These are phyloP conservation scores for Sander vitreus DNA, from an alignment of 2,113 vertebrate species.

Conservation along the genomic window DNA sequence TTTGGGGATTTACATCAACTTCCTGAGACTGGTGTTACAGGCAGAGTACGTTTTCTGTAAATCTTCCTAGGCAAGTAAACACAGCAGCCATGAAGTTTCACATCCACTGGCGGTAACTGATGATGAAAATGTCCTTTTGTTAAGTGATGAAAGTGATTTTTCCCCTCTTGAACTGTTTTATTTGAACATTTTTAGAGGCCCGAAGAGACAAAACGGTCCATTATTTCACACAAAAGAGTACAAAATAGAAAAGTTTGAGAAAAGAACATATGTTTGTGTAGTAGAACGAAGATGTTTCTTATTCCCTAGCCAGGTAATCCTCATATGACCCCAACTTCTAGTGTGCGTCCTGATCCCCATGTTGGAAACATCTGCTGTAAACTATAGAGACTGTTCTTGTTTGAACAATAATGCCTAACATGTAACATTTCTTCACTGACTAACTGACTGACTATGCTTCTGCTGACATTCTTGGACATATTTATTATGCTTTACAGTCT, in stretches of 20 bases:
- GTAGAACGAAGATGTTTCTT: not conserved
- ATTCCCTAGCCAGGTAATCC: no score
- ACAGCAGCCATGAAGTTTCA: not conserved
- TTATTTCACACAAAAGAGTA: not conserved
- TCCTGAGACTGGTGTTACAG: slow-evolving; percentile 3
- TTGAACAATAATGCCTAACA: not conserved
- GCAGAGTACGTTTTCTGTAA: not conserved
- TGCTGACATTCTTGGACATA: not conserved
- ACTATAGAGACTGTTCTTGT: not conserved
- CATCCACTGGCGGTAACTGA: not conserved
- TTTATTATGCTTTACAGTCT: slow-evolving; percentile 16
- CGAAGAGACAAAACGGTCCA: not conserved
- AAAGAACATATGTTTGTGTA: not conserved
- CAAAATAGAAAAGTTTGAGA: no score
- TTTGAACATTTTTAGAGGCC: not conserved
- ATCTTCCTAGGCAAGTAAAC: not conserved
- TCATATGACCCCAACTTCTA: no score
- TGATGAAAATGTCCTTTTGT: not conserved
- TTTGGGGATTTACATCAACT: not conserved
- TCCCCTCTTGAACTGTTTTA: not conserved
- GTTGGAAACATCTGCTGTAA: not conserved
- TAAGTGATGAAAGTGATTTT: not conserved
- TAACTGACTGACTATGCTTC: not conserved
- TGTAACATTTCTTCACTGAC: not conserved
- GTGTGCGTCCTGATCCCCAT: not conserved